These are phyloP conservation scores for Psittacula derbiana DNA, from an alignment of 2,797 vertebrate genomes.

Conservation along the genomic window DNA sequence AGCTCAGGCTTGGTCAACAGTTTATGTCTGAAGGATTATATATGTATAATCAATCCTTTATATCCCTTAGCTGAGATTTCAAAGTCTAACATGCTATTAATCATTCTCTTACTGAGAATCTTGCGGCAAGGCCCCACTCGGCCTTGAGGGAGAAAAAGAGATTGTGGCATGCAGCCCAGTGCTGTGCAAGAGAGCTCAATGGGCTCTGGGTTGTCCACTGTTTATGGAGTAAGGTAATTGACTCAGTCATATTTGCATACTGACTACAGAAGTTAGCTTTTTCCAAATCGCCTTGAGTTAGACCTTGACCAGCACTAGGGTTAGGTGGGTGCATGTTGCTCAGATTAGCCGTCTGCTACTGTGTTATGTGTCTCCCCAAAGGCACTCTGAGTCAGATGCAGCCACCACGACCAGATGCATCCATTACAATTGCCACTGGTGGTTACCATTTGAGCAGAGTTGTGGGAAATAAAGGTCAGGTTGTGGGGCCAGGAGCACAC, in stretches of 20 bases:
- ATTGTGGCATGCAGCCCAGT: neutral
- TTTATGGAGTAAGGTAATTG: neutral
- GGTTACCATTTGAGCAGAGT: neutral
- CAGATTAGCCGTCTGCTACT: neutral
- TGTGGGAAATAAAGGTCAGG: neutral
- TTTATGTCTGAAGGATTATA: neutral
- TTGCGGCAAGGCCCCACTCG: neutral
- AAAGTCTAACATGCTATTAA: neutral
- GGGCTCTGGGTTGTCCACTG: neutral
- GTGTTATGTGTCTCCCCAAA: neutral
- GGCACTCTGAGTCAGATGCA: neutral
- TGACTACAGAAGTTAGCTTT: neutral
- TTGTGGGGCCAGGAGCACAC: neutral
- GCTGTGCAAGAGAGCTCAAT: neutral
- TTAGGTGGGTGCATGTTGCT: neutral
- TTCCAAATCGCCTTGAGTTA: neutral
- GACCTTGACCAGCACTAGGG: neutral
- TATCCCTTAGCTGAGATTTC: neutral
- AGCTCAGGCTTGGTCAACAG: neutral
- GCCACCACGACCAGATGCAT: neutral
- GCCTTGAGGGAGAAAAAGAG: neutral
- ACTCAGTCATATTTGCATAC: neutral
- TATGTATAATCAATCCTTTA: neutral
- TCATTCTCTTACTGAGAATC: neutral
- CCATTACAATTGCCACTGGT: neutral